Evolutionary conservation across 2,888 invertebrate genomes (phyloP).

Genomic region (Perithous albicinctus): DNA sequence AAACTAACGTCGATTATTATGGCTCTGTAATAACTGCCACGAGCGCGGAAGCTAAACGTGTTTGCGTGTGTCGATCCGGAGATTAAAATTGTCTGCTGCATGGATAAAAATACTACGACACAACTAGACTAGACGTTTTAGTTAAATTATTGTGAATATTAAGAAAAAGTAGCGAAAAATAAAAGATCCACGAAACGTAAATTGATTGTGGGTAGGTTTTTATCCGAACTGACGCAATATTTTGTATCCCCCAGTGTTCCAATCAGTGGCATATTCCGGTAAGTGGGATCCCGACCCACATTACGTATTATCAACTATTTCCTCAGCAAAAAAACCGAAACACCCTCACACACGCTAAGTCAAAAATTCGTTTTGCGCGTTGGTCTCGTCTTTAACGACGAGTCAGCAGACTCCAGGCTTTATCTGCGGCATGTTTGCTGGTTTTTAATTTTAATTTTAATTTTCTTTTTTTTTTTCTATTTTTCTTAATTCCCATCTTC

Average conservation of each 20-base stretch:
- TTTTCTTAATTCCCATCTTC: slow-evolving; percentile 63
- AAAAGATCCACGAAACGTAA: slow-evolving; percentile 44
- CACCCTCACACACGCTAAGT: slow-evolving; percentile 65
- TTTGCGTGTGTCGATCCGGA: slow-evolving; percentile 3
- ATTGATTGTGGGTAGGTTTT: slow-evolving; percentile 68
- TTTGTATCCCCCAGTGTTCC: slow-evolving; percentile 92
- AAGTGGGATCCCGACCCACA: slow-evolving; percentile 89
- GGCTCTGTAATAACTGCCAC: neutral
- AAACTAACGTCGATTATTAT: neutral
- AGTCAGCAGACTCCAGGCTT: slow-evolving; percentile 73
- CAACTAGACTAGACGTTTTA: slow-evolving; percentile 32
- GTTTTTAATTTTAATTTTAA: too few species aligned
- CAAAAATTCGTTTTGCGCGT: slow-evolving; percentile 43
- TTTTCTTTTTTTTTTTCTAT: too few species aligned
- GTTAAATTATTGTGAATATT: slow-evolving; percentile 27
- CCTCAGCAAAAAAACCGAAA: slow-evolving; percentile 61
- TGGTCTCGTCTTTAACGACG: slow-evolving; percentile 19
- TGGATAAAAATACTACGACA: slow-evolving; percentile 44
- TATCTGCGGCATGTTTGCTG: slow-evolving; percentile 79
- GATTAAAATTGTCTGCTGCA: slow-evolving; percentile 51
- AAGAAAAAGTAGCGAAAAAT: slow-evolving; percentile 32
- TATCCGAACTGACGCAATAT: slow-evolving; percentile 83
- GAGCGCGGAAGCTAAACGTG: neutral
- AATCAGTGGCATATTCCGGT: slow-evolving; percentile 98
- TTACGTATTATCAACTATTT: slow-evolving; percentile 60